Conservation (phyloP, 2,113 vertebrate genomes). For the Charadrius vociferus region DNA sequence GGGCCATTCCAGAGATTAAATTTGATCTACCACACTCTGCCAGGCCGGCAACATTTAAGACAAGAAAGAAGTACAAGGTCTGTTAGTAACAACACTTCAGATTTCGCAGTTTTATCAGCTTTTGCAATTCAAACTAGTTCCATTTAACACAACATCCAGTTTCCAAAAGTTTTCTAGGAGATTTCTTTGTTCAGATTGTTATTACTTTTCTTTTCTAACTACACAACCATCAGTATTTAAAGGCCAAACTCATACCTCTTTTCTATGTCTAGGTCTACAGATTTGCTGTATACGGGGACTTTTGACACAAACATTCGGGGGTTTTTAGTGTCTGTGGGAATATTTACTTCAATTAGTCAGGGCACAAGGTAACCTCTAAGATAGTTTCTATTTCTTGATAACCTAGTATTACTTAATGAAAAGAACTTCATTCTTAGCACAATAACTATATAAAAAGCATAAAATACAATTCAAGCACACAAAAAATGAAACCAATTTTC, state of each 20-base stretch:
- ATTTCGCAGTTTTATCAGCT: neutral
- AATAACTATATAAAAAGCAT: neutral
- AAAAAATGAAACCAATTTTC: neutral
- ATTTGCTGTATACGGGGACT: neutral
- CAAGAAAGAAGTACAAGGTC: neutral
- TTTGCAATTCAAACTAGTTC: neutral
- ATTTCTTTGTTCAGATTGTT: neutral
- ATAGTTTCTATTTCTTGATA: neutral
- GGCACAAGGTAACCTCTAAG: neutral
- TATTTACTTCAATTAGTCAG: neutral
- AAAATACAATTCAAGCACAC: neutral
- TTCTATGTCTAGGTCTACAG: neutral
- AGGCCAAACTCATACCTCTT: neutral
- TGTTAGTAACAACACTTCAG: neutral
- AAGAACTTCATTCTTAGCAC: neutral
- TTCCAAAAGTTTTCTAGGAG: neutral
- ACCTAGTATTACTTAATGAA: neutral
- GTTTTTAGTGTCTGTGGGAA: neutral
- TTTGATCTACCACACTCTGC: neutral
- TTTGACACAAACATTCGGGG: neutral
- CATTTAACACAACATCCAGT: neutral
- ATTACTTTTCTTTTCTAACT: neutral
- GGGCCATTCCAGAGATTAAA: neutral
- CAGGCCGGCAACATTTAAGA: neutral
- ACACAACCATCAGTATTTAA: neutral